Conservation (phyloP, 2,797 vertebrate species). For the Pseudotriccus pelzelni region DNA sequence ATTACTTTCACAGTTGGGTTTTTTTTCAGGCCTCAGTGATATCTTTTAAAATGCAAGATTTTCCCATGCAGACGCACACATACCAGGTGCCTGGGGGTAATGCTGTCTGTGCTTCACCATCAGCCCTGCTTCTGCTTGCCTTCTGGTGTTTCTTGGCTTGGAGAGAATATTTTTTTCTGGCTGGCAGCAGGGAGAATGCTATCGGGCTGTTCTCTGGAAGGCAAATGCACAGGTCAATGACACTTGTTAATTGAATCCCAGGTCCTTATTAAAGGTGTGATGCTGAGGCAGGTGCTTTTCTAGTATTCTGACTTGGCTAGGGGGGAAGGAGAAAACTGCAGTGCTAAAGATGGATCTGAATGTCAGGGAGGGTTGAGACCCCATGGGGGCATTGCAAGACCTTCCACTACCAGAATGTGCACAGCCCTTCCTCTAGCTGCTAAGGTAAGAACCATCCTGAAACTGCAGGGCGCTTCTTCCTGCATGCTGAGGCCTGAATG, state of each 20-base stretch:
- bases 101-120: not conserved
- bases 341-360: not conserved
- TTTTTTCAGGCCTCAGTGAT: constrained; percentile 5
- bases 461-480: not conserved
- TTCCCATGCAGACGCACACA: not conserved
- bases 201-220: not conserved
- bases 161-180: not conserved
- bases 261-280: not conserved
- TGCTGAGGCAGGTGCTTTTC: constrained; percentile 1
- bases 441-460: not conserved
- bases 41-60: constrained; percentile 7
- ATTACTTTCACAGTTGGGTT: not conserved
- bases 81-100: not conserved
- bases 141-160: not conserved
- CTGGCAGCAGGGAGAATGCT: not conserved
- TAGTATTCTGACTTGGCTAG: not conserved
- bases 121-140: not conserved
- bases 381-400: not conserved
- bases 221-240: not conserved
- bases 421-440: not conserved
- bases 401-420: not conserved
- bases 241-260: not conserved
- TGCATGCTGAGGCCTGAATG: not conserved
- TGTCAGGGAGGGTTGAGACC: not conserved
- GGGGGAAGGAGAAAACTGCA: not conserved